Evolutionary conservation across 2,888 invertebrate genomes (phyloP).

Genomic region (Standfussiana lucernea): DNA sequence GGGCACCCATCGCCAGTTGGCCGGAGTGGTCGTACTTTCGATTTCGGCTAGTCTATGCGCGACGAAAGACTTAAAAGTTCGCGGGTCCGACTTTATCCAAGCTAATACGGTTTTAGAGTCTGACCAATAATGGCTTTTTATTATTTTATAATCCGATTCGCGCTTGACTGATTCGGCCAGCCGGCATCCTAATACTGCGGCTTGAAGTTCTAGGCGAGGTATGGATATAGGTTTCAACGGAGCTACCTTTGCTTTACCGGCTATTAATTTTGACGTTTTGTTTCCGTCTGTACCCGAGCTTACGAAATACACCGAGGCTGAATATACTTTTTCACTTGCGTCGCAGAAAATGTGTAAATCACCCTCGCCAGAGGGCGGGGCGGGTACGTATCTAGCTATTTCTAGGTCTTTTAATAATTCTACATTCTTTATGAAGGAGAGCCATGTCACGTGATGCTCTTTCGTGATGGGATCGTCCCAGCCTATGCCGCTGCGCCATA

Average conservation of each 20-base stretch:
- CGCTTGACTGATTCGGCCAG: background rate
- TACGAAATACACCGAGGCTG: too few species aligned
- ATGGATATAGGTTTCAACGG: background rate
- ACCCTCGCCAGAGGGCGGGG: too few species aligned
- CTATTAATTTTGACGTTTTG: background rate
- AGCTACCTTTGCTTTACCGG: background rate
- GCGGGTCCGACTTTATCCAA: background rate
- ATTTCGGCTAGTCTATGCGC: background rate
- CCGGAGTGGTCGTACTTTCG: background rate
- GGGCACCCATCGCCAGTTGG: background rate
- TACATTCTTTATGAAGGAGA: background rate
- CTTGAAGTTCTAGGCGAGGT: background rate
- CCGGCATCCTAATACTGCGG: background rate
- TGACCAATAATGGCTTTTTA: background rate
- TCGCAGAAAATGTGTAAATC: too few species aligned
- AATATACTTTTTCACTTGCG: too few species aligned
- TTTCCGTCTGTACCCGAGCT: too few species aligned
- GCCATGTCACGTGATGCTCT: background rate
- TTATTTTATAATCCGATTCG: background rate
- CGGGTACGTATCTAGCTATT: too few species aligned
- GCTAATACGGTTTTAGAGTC: background rate
- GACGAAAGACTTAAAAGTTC: background rate
- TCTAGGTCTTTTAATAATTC: background rate
- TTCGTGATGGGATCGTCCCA: background rate
- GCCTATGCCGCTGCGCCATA: slow-evolving; percentile 1